phyloP scores from a whole-genome alignment of 1,140 invertebrate species.

The Brachystomella parvula region DNA sequence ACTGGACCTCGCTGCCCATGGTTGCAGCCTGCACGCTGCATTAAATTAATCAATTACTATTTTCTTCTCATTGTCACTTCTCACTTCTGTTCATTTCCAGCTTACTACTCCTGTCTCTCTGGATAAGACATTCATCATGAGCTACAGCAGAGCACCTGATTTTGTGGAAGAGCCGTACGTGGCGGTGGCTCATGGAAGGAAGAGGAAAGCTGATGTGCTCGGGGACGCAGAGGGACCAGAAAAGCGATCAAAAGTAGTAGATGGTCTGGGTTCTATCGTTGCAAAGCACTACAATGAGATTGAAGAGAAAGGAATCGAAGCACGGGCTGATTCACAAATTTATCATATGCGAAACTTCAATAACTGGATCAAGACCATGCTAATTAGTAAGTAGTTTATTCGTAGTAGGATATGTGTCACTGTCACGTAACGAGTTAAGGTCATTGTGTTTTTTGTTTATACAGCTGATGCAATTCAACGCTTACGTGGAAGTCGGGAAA shows the following conservation, averaged over 20 bases:
- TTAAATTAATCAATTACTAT: too few relatives aligned
- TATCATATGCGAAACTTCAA: conserved; percentile 93
- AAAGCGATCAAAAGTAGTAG: background rate
- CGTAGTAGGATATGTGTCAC: background rate
- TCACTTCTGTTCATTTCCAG: too few relatives aligned
- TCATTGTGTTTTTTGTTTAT: conserved; percentile 7
- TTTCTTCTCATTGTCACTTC: too few relatives aligned
- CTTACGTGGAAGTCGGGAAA: background rate
- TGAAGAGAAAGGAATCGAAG: conserved; percentile 67
- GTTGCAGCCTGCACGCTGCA: too few relatives aligned
- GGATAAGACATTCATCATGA: too few relatives aligned
- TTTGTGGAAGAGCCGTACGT: background rate
- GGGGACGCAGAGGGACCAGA: background rate
- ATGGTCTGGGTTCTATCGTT: conserved; percentile 50
- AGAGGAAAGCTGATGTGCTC: background rate
- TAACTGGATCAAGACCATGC: conserved; percentile 96
- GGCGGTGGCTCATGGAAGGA: background rate
- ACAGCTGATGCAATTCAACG: conserved; percentile 29
- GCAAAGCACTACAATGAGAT: conserved; percentile 78
- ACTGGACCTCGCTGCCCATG: too few relatives aligned
- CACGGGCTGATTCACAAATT: conserved; percentile 77
- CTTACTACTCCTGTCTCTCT: too few relatives aligned
- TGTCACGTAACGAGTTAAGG: background rate
- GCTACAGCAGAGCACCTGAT: too few relatives aligned
- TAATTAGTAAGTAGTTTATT: conserved; percentile 59